A percentile compares a stretch with the other conserved stretches of the same genome.
Conservation (phyloP, 2,797 vertebrate species). For the Phoeniculus purpureus region DNA sequence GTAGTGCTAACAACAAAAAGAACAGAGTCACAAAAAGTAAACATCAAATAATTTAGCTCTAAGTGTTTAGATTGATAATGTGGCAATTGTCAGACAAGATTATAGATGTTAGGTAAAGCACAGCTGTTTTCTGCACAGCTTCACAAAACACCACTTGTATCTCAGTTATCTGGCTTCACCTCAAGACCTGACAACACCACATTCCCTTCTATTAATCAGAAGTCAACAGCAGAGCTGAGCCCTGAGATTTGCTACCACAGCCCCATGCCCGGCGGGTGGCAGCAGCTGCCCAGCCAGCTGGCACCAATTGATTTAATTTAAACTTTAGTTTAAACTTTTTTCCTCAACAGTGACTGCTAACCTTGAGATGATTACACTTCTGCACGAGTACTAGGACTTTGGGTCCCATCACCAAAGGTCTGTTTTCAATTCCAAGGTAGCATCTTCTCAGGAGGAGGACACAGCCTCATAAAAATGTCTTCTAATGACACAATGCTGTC, state of each 20-base stretch:
- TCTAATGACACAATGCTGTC: not conserved
- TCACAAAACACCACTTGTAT: accelerated
- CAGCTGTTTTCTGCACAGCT: not conserved
- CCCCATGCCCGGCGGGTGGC: conserved; percentile 35
- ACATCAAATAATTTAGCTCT: no score
- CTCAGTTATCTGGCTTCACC: accelerated
- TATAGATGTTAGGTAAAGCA: accelerated
- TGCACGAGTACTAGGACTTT: no score
- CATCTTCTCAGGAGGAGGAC: not conserved
- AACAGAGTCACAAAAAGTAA: not conserved
- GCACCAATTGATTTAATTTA: no score
- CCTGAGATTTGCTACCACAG: not conserved
- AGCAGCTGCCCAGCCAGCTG: conserved; percentile 4
- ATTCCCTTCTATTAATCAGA: accelerated
- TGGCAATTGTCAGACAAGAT: not conserved
- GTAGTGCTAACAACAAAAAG: not conserved
- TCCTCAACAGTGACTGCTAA: not conserved
- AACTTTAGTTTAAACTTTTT: no score
- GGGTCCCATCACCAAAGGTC: not conserved
- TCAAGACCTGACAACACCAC: not conserved
- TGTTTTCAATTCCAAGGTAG: not conserved
- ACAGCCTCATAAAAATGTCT: not conserved
- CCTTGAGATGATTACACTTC: not conserved
- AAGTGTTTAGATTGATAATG: no score
- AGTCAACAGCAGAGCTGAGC: accelerated